Base-by-base conservation (phyloP, 2,113 vertebrate species). In the Azemiops feae region DNA sequence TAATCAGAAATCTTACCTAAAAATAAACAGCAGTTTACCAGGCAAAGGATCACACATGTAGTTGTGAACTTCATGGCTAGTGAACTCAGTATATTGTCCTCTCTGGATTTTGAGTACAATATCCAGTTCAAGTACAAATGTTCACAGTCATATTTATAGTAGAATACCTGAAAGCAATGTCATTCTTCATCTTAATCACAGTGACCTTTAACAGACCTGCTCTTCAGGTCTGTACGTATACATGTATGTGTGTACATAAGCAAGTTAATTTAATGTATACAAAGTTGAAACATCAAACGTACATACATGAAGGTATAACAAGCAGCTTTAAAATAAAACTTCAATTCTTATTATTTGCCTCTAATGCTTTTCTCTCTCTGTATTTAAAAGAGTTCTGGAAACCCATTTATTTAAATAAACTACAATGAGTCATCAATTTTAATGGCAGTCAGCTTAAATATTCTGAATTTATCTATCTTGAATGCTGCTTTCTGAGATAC, bases 1-100 rank as follows among this genome's bases (percentile, higher is more conserved):
- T 34, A 74, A 74, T 69, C 64, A 69, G 30, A 69, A 39, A 8
- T n/a, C 69, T 89, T 58, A 93, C 69, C 69, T 85, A 89, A 85
- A 86, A 89, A 89, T 69, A 89, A 93, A n/a, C 64, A 93, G 18
- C 53, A 93, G n/a, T 50, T 85, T 58, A 45, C 88, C 7, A 93
- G 43, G 23, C 12, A 50, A 89, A 93, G 18, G 39, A 89, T 55
- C 53, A 87, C 14, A 53, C 34, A 39, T 23, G 52, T 5, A 16
- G 43, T 89, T n/a, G 64, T 90, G 50, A 60, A 52, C 81, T 90
- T 90, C 89, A 93, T 93, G 55, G n/a, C 64, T 86, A 10, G 58
- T 85, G 52, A 57, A 58, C 30, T 53, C 45, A 27, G 22, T 39
- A 11, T 53, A 57, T 57, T 85, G 52, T 25, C 64, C 45, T 87